Conservation (phyloP, 2,888 invertebrate species). For the Fragum whitleyi region DNA sequence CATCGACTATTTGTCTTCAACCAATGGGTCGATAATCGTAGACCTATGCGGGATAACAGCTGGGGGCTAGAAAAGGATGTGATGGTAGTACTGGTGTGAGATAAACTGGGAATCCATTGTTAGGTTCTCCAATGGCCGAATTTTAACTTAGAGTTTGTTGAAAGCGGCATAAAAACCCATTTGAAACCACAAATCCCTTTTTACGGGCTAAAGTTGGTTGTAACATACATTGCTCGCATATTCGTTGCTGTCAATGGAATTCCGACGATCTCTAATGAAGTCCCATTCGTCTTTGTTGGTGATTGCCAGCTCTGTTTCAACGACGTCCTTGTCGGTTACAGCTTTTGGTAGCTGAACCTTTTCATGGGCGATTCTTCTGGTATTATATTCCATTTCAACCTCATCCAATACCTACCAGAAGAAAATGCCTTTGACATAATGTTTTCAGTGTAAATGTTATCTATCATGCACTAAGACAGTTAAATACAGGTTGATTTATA, state of each 20-base stretch:
- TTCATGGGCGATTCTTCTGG: neutral
- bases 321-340: neutral
- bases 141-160: too few relatives aligned
- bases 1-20: too few relatives aligned
- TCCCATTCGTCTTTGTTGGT: constrained; percentile 4
- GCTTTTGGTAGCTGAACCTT: neutral
- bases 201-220: too few relatives aligned
- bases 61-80: too few relatives aligned
- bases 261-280: neutral
- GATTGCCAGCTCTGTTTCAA: neutral
- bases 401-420: neutral
- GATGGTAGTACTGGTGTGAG: too few relatives aligned
- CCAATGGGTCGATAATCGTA: too few relatives aligned
- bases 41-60: too few relatives aligned
- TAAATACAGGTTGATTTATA: neutral
- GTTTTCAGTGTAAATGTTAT: neutral
- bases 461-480: neutral
- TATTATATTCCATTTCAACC: neutral
- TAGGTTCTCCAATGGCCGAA: too few relatives aligned
- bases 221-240: neutral
- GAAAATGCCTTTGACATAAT: neutral
- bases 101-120: too few relatives aligned
- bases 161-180: too few relatives aligned
- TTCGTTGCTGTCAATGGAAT: neutral
- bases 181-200: too few relatives aligned